Base-by-base conservation (phyloP, 2,113 vertebrate genomes). In the Hemicordylus capensis region DNA sequence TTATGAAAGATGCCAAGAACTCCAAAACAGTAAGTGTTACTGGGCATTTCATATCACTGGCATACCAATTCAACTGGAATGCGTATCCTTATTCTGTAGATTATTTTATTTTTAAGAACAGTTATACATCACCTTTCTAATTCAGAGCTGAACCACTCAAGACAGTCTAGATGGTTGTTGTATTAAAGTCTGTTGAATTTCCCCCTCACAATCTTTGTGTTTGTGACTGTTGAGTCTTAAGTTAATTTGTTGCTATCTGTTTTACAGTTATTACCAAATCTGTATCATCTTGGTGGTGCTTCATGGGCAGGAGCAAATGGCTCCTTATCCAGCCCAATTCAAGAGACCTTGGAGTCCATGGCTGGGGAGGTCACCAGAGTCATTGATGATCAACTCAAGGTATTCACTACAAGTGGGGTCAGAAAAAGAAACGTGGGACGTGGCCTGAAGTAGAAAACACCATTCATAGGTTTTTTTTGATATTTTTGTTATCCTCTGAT, bases 321-420 rank as follows among this genome's bases (percentile, higher is more conserved):
- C 72, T 95, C 96, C 0, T 96, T 97, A 28, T 96, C 96, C 34
- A 97, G 96, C 73, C 98, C 98, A 42, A 99, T 99, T 93, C 98
- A 99, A 92, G 98, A 99, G 88, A 99, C 97, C 1, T 95, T 99
- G 89, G 98, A 99, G 90, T 98, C 98, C 10, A 98, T 99, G 98
- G 98, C 98, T 15, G 98, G 98, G 84, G 98, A 99, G 93, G 97
- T 99, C 69, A 98, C 98, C 1, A 97, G 95, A 63, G 98, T 99
- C 58, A 98, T 99, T 79, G 98, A 99, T 75, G 97, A 99, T 58
- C 98, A 99, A 3, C 96, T 99, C 48, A 98, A 99, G 98, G 98
- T 99, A 81, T 83, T 92, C 91, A 56, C 20, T n/a, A 84, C 14
- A 42, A 54, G 11, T 63, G 22, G 31, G 66, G 37, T n/a, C 66